Conservation (phyloP, 2,888 invertebrate species). For the Drosophila greeni region DNA sequence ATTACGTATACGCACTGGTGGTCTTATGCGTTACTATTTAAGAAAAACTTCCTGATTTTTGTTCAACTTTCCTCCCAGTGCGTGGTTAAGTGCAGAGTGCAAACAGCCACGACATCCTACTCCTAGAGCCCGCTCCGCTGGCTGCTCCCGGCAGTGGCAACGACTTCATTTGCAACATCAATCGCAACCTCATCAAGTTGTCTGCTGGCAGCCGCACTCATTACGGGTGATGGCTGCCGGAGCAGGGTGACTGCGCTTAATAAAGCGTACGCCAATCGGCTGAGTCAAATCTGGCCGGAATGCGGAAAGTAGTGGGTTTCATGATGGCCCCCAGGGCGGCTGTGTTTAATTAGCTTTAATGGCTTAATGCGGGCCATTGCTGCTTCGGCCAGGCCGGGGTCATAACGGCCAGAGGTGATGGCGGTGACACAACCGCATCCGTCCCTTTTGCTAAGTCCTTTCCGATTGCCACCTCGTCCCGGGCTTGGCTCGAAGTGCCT, state of each 20-base stretch:
- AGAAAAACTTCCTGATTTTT: too few species aligned
- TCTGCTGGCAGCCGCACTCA: slow-evolving; percentile 51
- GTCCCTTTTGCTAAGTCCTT: slow-evolving; percentile 19
- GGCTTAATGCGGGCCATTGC: slow-evolving; percentile 50
- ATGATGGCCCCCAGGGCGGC: slow-evolving; percentile 17
- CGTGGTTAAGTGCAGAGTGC: slow-evolving; percentile 8
- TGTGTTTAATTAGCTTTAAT: slow-evolving; percentile 67
- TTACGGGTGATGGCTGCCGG: slow-evolving; percentile 46
- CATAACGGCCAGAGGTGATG: slow-evolving; percentile 17
- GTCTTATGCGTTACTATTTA: too few species aligned
- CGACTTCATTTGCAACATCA: slow-evolving; percentile 66
- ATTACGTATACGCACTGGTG: too few species aligned
- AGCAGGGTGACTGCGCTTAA: slow-evolving; percentile 48
- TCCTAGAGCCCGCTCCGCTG: neutral
- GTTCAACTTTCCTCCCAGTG: neutral
- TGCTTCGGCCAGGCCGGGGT: slow-evolving; percentile 14
- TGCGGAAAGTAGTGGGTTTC: neutral
- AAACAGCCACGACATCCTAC: slow-evolving; percentile 22
- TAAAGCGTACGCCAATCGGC: slow-evolving; percentile 43
- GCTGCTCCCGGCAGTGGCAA: slow-evolving; percentile 19
- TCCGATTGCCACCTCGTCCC: slow-evolving; percentile 26
- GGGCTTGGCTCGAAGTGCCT: neutral
- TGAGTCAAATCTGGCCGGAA: neutral
- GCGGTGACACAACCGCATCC: slow-evolving; percentile 12
- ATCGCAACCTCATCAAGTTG: slow-evolving; percentile 57